Conservation (phyloP, 2,797 vertebrate species). For the Siniperca obscura region DNA sequence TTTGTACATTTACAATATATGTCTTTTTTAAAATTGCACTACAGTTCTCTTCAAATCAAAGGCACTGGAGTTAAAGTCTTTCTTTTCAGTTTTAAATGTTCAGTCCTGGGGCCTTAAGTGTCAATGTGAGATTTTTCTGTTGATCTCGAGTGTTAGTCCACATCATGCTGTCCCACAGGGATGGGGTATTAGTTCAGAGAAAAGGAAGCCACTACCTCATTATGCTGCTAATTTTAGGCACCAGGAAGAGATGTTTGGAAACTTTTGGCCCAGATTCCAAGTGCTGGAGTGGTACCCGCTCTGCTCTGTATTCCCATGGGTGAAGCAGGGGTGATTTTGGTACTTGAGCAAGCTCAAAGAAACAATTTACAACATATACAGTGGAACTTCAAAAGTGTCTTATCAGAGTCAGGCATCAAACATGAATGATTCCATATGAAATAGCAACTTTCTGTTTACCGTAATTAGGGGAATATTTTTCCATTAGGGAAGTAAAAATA, state of each 20-base stretch:
- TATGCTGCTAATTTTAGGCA: conserved; percentile 88
- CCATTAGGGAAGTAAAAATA: conserved; percentile 89
- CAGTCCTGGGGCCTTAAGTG: conserved; percentile 66
- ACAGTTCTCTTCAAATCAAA: background rate
- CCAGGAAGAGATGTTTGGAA: conserved; percentile 87
- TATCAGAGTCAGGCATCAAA: conserved; percentile 87
- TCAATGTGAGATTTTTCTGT: conserved; percentile 77
- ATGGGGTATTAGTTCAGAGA: conserved; percentile 83
- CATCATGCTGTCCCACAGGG: conserved; percentile 80
- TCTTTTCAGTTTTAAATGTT: conserved; percentile 57
- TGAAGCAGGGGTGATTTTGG: conserved; percentile 85
- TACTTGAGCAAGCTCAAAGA: conserved; percentile 87
- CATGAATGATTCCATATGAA: conserved; percentile 91
- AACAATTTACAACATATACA: conserved; percentile 88
- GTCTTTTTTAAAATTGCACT: background rate
- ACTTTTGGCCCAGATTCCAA: conserved; percentile 81
- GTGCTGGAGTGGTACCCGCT: conserved; percentile 80
- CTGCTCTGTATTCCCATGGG: conserved; percentile 81
- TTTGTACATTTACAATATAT: conserved; percentile 2
- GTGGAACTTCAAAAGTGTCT: conserved; percentile 89
- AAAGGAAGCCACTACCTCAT: conserved; percentile 87
- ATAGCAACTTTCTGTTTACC: conserved; percentile 88
- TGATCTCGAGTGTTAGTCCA: conserved; percentile 84
- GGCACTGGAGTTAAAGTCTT: conserved; percentile 15
- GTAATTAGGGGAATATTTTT: conserved; percentile 89